phyloP scores from a whole-genome alignment of 2,113 vertebrate genomes.

The Euleptes europaea region DNA sequence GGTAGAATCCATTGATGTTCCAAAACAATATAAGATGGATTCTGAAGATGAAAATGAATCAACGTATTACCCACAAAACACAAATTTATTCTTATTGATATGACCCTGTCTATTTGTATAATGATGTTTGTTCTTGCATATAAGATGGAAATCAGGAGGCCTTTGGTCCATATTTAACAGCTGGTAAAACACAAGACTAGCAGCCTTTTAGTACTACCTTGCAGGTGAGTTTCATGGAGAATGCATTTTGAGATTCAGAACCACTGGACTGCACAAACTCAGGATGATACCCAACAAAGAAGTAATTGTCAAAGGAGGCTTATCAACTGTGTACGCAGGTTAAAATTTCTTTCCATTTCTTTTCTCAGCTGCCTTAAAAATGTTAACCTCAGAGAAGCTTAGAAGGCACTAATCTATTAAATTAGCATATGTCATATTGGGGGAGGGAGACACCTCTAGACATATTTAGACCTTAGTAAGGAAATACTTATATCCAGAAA shows the following conservation, averaged over 20 bases:
- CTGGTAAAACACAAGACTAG: neutral
- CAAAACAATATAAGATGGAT: neutral
- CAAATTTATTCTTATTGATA: slow-evolving; percentile 17
- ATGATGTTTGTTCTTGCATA: accelerated
- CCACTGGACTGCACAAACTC: neutral
- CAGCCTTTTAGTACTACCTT: neutral
- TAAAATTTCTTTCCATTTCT: neutral
- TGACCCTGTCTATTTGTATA: slow-evolving; percentile 1
- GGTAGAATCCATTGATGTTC: neutral
- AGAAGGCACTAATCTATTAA: neutral
- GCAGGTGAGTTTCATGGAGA: accelerated
- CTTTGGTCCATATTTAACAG: neutral
- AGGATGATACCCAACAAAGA: neutral
- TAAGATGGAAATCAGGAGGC: slow-evolving; percentile 7
- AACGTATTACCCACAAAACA: neutral
- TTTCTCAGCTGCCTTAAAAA: slow-evolving; percentile 17
- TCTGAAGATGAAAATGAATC: neutral
- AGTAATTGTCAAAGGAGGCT: neutral
- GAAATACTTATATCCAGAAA: neutral
- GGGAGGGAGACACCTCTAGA: neutral
- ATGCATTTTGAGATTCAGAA: slow-evolving; percentile 8
- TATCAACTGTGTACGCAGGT: neutral
- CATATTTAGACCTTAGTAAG: neutral
- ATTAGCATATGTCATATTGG: neutral
- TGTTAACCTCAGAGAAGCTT: neutral